Conservation (phyloP, 2,113 vertebrate genomes). For the Pithys albifrons region DNA sequence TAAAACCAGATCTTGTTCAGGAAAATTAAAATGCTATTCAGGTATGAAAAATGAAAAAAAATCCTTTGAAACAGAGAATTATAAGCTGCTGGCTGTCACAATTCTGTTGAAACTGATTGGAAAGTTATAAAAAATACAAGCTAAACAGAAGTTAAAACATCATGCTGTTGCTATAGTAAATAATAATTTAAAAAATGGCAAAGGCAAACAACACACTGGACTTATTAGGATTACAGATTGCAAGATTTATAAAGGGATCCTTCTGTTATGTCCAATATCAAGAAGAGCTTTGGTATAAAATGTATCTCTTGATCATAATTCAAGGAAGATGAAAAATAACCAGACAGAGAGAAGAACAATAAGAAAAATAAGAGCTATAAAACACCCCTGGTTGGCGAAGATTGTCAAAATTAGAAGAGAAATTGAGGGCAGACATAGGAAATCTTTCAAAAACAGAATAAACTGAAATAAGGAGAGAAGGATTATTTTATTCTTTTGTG, state of each 20-base stretch:
- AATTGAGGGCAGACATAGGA: neutral
- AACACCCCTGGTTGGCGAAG: neutral
- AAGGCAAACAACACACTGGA: neutral
- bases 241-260: neutral
- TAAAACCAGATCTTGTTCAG: neutral
- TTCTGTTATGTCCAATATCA: neutral
- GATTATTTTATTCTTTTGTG: neutral
- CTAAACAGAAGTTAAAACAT: neutral
- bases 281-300: neutral
- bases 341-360: neutral
- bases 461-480: neutral
- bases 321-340: neutral
- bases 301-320: neutral
- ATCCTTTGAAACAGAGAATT: neutral
- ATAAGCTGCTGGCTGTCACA: accelerated
- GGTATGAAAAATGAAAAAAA: neutral
- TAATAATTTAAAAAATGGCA: neutral
- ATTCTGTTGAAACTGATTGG: neutral
- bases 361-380: neutral
- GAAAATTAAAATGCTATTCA: neutral
- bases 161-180: neutral
- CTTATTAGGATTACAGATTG: neutral
- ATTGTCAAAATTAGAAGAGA: neutral
- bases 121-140: neutral
- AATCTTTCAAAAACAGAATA: neutral